These are phyloP conservation scores for Gymnocheta viridis DNA, from an alignment of 2,888 invertebrate genomes.

Conservation along the genomic window DNA sequence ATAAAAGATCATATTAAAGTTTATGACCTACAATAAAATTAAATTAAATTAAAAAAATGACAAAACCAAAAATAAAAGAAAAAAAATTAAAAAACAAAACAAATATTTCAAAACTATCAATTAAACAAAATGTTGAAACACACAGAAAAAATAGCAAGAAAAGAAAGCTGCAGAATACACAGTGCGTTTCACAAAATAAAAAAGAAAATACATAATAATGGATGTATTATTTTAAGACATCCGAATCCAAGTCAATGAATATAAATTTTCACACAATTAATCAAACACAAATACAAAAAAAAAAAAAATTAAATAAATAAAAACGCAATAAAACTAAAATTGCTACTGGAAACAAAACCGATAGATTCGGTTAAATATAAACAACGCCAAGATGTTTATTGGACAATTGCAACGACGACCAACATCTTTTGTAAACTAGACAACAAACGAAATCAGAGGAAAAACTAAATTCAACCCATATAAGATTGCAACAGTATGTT, in stretches of 20 bases:
- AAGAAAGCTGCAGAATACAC: constrained; percentile 24
- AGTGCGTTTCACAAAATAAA: not conserved
- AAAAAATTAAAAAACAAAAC: constrained; percentile 2
- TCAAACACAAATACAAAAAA: constrained; percentile 38
- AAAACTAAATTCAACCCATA: not conserved
- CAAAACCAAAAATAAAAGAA: not conserved
- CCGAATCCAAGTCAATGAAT: constrained; percentile 50
- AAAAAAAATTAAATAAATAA: constrained; percentile 12
- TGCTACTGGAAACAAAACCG: constrained; percentile 42
- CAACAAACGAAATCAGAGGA: constrained; percentile 2
- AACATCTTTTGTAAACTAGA: not conserved
- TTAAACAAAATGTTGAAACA: not conserved
- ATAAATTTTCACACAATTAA: constrained; percentile 65
- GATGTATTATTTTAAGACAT: constrained; percentile 5
- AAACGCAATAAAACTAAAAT: constrained; percentile 19
- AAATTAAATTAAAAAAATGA: constrained; percentile 51
- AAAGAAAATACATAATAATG: not conserved
- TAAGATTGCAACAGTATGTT: not conserved
- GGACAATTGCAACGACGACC: not conserved
- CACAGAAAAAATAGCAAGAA: not conserved
- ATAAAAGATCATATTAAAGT: constrained; percentile 51
- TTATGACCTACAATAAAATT: constrained; percentile 63
- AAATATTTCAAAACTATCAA: constrained; percentile 55
- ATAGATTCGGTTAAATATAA: constrained; percentile 11
- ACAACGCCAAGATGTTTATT: not conserved